Percentiles rank a stretch among this genome's conserved stretches.
These are phyloP conservation scores for Mesorhabditis spiculigera DNA, from an alignment of 2,888 invertebrate species.

Conservation along the genomic window DNA sequence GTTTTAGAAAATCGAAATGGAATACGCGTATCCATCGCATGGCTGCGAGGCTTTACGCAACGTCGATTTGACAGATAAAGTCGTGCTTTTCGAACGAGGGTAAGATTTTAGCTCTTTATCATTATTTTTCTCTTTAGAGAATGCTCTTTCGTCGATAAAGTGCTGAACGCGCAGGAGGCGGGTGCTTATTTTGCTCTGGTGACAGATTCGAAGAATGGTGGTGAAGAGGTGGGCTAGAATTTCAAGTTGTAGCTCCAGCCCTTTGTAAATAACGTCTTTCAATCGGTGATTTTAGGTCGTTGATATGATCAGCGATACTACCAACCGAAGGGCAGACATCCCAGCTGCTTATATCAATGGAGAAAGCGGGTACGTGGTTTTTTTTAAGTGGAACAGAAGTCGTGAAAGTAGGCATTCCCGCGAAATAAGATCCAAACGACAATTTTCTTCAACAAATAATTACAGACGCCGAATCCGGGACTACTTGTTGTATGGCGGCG, in stretches of 20 bases:
- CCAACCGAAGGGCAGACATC: conserved; percentile 14
- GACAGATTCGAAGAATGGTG: conserved; percentile 33
- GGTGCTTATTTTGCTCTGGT: conserved; percentile 39
- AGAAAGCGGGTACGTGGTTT: conserved; percentile 18
- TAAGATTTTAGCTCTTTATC: conserved; percentile 2
- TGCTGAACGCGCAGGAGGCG: conserved; percentile 34
- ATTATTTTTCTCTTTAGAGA: conserved; percentile 23
- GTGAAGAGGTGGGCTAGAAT: background rate
- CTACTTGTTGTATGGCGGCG: conserved; percentile 13
- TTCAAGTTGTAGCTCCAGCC: background rate
- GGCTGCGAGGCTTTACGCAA: conserved; percentile 20
- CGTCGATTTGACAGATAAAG: conserved; percentile 7
- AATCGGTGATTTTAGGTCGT: conserved; percentile 8
- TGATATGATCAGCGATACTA: conserved; percentile 19
- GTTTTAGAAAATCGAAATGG: conserved; percentile 15
- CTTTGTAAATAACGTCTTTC: background rate
- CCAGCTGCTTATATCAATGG: conserved; percentile 19
- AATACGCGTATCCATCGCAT: conserved; percentile 19
- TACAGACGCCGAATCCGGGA: conserved; percentile 18
- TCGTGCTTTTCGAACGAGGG: conserved; percentile 22
- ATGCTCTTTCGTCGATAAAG: conserved; percentile 44
- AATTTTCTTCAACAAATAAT: background rate
- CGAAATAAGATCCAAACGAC: background rate
- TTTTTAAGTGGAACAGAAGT: background rate
- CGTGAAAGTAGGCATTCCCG: background rate